Evolutionary conservation across 2,113 vertebrate species (phyloP).

Genomic region (Rhineura floridana): DNA sequence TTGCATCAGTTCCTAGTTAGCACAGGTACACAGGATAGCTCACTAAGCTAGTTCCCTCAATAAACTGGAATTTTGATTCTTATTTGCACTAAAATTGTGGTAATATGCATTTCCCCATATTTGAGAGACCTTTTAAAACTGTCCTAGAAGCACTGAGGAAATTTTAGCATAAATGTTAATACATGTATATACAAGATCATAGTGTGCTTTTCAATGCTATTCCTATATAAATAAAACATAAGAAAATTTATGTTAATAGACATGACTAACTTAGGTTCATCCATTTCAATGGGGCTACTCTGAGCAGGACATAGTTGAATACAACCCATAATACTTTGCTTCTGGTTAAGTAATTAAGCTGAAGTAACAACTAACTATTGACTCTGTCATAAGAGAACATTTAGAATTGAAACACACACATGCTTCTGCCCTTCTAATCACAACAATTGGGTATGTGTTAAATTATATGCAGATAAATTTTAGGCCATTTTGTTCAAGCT

Average conservation of each 20-base stretch:
- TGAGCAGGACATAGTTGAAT: no score
- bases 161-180: neutral
- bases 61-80: conserved; percentile 16
- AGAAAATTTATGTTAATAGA: no score
- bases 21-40: neutral
- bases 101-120: no score
- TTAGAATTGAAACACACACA: no score
- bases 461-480: neutral
- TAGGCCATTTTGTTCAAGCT: conserved; percentile 2
- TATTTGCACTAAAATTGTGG: neutral
- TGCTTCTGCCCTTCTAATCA: neutral
- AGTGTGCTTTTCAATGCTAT: no score
- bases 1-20: conserved; percentile 10
- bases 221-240: no score
- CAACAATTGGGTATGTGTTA: neutral
- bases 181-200: neutral
- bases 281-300: no score
- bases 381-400: neutral
- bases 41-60: neutral
- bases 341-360: neutral
- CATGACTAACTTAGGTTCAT: no score
- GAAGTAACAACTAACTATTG: neutral
- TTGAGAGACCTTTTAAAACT: no score
- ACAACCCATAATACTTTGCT: no score
- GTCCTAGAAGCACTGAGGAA: neutral